A percentile compares a stretch with the other conserved stretches of the same genome.
Conservation (phyloP, 2,888 invertebrate species). For the Sarcophaga caerulescens region DNA sequence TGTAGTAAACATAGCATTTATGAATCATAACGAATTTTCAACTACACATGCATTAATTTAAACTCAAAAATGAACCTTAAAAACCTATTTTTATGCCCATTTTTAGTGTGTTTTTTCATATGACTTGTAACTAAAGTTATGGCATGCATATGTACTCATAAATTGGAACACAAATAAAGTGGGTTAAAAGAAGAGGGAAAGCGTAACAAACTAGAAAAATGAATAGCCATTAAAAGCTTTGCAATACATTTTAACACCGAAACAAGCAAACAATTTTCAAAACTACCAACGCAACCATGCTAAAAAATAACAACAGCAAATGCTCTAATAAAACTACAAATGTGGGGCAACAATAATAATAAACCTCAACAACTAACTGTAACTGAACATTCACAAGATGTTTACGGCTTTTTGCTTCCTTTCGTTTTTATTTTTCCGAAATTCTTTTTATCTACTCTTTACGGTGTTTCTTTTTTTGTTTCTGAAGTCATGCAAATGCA, state of each 20-base stretch:
- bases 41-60: too few species aligned
- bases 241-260: not conserved
- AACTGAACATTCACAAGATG: not conserved
- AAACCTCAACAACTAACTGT: not conserved
- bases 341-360: not conserved
- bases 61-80: too few species aligned
- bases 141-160: not conserved
- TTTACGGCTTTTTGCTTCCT: not conserved
- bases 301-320: too few species aligned
- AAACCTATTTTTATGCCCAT: too few species aligned
- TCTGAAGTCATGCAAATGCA: not conserved
- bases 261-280: constrained; percentile 1
- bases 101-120: too few species aligned
- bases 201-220: not conserved
- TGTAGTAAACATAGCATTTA: too few species aligned
- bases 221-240: constrained; percentile 6
- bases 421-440: not conserved
- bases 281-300: not conserved
- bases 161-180: not conserved
- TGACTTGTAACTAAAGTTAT: too few species aligned
- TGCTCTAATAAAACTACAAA: not conserved
- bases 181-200: not conserved
- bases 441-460: not conserved
- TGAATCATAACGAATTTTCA: too few species aligned
- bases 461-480: too few species aligned